Conservation (phyloP, 1,140 invertebrate genomes). For the Drepana arcuata region DNA sequence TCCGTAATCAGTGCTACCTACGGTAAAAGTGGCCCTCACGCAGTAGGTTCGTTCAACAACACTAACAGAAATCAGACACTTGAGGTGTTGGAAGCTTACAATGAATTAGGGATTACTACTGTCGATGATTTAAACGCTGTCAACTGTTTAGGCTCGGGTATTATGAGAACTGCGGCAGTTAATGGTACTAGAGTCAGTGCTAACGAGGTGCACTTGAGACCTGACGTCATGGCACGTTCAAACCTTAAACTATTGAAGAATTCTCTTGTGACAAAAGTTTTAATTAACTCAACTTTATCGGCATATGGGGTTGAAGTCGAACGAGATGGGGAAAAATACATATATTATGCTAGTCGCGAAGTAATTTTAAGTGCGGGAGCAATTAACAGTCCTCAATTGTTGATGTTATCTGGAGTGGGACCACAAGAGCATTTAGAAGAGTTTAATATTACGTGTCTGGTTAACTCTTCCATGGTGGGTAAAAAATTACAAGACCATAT, state of each 20-base stretch:
- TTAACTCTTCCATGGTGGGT: constrained; percentile 76
- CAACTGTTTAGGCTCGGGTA: constrained; percentile 41
- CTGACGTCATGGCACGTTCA: constrained; percentile 57
- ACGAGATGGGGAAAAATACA: constrained; percentile 15
- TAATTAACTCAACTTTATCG: constrained; percentile 19
- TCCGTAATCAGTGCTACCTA: constrained; percentile 17
- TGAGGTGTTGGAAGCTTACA: constrained; percentile 45
- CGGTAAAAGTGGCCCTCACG: constrained; percentile 25
- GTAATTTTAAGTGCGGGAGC: not conserved
- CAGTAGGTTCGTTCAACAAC: constrained; percentile 29
- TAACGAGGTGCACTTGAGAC: constrained; percentile 72
- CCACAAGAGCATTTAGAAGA: not conserved
- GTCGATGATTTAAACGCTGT: constrained; percentile 38
- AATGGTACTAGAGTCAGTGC: constrained; percentile 74
- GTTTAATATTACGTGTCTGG: constrained; percentile 22
- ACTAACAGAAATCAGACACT: constrained; percentile 21
- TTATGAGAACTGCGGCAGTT: constrained; percentile 31
- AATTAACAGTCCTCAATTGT: not conserved
- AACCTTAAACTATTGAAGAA: constrained; percentile 79
- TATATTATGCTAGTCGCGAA: constrained; percentile 5
- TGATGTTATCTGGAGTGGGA: not conserved
- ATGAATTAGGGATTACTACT: constrained; percentile 30
- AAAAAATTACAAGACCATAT: constrained; percentile 77
- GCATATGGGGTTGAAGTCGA: constrained; percentile 37
- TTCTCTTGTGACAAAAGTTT: constrained; percentile 59